Base-by-base conservation (phyloP, 2,113 vertebrate species). In the Zingel zingel region DNA sequence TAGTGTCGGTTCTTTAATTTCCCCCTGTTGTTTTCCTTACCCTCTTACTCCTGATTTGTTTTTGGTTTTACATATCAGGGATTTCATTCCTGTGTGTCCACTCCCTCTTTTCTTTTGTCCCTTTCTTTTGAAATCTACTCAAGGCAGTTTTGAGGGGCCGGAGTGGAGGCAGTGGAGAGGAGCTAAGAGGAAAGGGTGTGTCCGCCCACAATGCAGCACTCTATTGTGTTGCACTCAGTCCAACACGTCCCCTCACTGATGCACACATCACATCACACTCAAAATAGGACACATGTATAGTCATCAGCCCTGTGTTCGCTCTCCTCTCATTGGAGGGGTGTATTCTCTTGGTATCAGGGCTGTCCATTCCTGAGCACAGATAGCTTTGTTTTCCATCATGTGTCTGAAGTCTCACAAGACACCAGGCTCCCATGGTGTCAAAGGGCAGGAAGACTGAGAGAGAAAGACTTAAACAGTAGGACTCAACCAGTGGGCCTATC, bases 161-260 rank as follows among this genome's bases (percentile, higher is more conserved):
- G 27, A 58, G 79, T 66, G 61, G 77, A 83, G 80, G 77, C 86
- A 70, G 13, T 77, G 57, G 79, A 70, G 77, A 71, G 66, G 78
- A 74, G 67, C 75, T 39, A 0, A 56, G 77, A 91, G 92, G 92
- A 84, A 93, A 91, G 90, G 94, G 94, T 90, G 94, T 91, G 94
- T 84, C 89, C 87, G 68, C 89, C 93, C 84, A 92, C 90, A 71
- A 82, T 81, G 87, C 81, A 72, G 83, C 82, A 71, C 85, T 88
- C 86, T 10, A 92, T 93, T 94, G 92, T 94, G 79, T 88, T 86
- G 76, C n/a, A 23, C 72, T 72, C 81, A 83, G 84, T 86, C 71
- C 68, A 66, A 84, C 84, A 81, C 51, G 69, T 88, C 77, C 82
- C 64, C 50, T 81, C 66, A 79, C 48, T 68, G 66, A 87, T 50